Evolutionary conservation across 2,797 vertebrate species (phyloP), one percentile per base, ranked within the genome.

Genomic region (Sebastes flavidus): DNA sequence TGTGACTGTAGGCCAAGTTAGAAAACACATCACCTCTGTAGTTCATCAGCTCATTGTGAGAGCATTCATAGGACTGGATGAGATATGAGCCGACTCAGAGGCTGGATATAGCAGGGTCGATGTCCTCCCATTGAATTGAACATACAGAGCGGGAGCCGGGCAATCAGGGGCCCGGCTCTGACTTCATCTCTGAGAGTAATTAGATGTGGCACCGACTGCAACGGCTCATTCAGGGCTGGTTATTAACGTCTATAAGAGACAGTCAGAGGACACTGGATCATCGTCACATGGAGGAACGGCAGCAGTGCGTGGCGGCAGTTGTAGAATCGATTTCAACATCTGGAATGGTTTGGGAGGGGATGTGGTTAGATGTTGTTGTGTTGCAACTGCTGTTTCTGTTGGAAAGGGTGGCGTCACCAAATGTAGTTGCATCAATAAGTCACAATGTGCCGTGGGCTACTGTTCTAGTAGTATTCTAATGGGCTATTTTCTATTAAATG

Each of bases 121-220:
- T 91, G 88, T 69, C 82, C 65, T 65, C 36, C 65, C 58, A 69
- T 76, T 83, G 82, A 78, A 69, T 54, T 8, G 46, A 72, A 75
- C 73, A 54, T 27, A 74, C 32, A 49, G 76, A 72, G 76, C 10
- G 46, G 68, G 65, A 78, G 74, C 36, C 56, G 18, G 62, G 76
- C 76, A 77, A 77, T 82, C 77, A 83, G 18, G 77, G 34, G 24
- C 83, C 79, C 36, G 14, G 71, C 59, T 42, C 76, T 36, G 74
- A 77, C 88, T 91, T 84, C 79, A 85, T 88, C 69, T 87, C 72
- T 62, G 65, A 83, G 70, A 83, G 67, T 89, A 88, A 91, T 89
- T 72, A 89, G 83, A 87, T 65, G 83, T 80, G 84, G 82, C 83
- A 88, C 84, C 34, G 78, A 86, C 87, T 88, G 75, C 34, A 8